Evolutionary conservation across 1,140 invertebrate species (phyloP), one percentile per base, ranked within the genome.

Genomic region (Papilio polyxenes): DNA sequence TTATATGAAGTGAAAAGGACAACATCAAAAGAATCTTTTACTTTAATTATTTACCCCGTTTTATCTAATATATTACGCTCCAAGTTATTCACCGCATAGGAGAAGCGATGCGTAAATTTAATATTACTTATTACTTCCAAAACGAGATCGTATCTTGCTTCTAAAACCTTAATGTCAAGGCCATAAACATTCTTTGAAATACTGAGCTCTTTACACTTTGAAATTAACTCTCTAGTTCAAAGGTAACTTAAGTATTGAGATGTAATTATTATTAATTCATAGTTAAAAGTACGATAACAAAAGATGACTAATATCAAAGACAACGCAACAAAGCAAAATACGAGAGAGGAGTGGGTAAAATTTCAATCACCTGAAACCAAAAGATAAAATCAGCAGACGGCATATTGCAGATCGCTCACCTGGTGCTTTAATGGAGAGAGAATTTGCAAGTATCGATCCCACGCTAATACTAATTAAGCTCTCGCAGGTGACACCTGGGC

Each of bases 401-500:
- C 31, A 72, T 20, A 62, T 62, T 37, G 65, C 5, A 62, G 53
- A 17, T 17, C 53, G 44, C 9, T 59, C 23, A 56, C 76, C 20
- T 40, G 76, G 15, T 40, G 78, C 78, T 49, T 40, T 48, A 80
- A 80, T 80, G n/a, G 59, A 69, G 78, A 80, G 78, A 48, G 37
- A 69, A 65, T 80, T 80, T 62, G 59, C 78, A n/a, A 44, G 65
- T 78, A 78, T 83, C 44, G 75, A 76, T 81, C 44, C 37, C 10
- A 49, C 17, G 48, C 49, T 76, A 72, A 80, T 83, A 77, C 72
- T 76, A 48, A 80, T 76, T 81, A 81, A 69, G 59, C 78, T 48
- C 56, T 80, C 49, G 56, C 76, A 51, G 80, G 75, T 80, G 84
- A 80, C 84, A 85, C 80, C 80, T 85, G 84, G 56, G 80, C 80